Evolutionary conservation across 2,113 vertebrate species (phyloP), one percentile per base, ranked within the genome.

Genomic region (Phyllostomus hastatus): DNA sequence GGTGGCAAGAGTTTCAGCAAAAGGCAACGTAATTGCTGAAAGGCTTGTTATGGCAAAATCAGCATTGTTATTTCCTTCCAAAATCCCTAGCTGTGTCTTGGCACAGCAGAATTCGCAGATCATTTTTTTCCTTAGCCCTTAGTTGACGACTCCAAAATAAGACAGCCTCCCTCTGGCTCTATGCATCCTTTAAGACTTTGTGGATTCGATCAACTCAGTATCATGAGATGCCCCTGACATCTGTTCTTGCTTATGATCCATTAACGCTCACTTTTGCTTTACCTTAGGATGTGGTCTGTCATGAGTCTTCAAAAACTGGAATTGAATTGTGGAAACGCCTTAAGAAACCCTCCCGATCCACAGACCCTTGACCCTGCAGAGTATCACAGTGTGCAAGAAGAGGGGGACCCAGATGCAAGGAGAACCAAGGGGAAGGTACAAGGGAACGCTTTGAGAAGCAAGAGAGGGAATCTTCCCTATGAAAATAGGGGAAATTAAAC

Each of bases 231-330:
- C 3, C 41, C 7, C 28, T 64, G 54, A 20, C 16, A 70, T 43
- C 43, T 86, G 35, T 66, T 52, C 33, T 50, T 91, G 26, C 43
- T 92, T 92, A 64, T 38, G 20, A 90, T 76, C 54, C 85, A 54
- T 69, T 91, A 90, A 78, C 19, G 17, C 11, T 96, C 67, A 84
- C 15, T 84, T 96, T 88, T 67, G 14, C n/a, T 88, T 91, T 96
- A n/a, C 70, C 22, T 88, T 78, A 75, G 64, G 90, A 11, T 57
- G 4, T 33, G 69, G 67, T 33, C 69, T 66, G 54, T 50, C 52
- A 82, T 43, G 28, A 93, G 26, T 35, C 33, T 28, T 59, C 24
- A 96, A 8, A 4, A 84, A 88, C 38, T 83, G 33, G 9, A 75
- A 67, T 1, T 38, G 69, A 66, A 94, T 79, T 87, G 80, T 88